Conservation (phyloP, 2,888 invertebrate species). For the Petrolisthes cinctipes region DNA sequence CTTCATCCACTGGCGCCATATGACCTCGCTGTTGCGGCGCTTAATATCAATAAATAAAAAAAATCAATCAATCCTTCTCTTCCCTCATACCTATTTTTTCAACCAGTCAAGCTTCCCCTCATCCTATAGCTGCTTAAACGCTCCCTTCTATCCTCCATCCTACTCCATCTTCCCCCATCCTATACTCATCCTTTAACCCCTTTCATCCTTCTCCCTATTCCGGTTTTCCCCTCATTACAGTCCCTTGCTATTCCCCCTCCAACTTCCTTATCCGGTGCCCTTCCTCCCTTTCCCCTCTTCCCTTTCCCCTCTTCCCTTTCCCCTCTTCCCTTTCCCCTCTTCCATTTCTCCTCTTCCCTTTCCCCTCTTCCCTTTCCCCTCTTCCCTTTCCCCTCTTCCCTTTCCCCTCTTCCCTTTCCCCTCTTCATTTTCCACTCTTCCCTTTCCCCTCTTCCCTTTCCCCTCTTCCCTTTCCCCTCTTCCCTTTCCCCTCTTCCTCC, state of each 20-base stretch:
- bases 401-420: neutral
- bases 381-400: neutral
- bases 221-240: neutral
- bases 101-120: neutral
- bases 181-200: neutral
- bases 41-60: no score
- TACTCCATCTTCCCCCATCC: neutral
- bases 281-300: no score
- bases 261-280: neutral
- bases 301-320: neutral
- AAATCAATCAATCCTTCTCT: neutral
- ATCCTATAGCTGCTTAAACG: neutral
- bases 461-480: constrained; percentile 6
- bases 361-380: neutral
- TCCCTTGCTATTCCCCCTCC: neutral
- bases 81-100: neutral
- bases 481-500: neutral
- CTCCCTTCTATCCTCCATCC: neutral
- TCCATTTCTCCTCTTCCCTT: neutral
- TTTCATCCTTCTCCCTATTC: neutral
- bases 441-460: neutral
- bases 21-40: no score
- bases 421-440: neutral
- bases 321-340: neutral
- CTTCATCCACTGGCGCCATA: neutral